Percentiles rank a stretch among this genome's conserved stretches.
These are phyloP conservation scores for Apodemus speciosus DNA, from an alignment of 2,113 vertebrate genomes.

Conservation along the genomic window DNA sequence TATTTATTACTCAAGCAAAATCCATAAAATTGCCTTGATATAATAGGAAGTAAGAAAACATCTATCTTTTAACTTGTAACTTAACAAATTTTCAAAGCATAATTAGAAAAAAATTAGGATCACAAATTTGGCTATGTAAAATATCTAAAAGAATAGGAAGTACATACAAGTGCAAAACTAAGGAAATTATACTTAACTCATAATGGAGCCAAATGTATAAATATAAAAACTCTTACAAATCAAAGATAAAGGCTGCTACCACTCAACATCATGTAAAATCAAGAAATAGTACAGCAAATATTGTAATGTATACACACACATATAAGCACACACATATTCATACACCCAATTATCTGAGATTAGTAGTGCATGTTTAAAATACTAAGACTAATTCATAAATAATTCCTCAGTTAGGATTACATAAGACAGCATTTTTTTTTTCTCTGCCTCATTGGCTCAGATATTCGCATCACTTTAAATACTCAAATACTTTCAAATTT, in stretches of 20 bases:
- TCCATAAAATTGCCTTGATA: background rate
- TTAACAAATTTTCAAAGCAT: background rate
- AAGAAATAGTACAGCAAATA: background rate
- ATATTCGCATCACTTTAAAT: background rate
- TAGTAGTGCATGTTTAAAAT: background rate
- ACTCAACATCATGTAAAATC: background rate
- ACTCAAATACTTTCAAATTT: background rate
- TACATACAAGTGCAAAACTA: background rate
- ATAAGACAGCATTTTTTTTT: background rate
- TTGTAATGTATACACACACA: background rate
- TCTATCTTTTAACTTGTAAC: background rate
- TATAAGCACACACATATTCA: background rate
- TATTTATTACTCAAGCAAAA: background rate
- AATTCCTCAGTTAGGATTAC: background rate
- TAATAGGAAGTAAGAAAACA: background rate
- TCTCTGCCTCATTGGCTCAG: background rate
- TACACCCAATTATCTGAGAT: no score
- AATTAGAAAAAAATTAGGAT: background rate
- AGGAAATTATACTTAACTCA: background rate
- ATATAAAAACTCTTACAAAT: background rate
- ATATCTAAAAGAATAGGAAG: background rate
- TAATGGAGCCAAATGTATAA: background rate
- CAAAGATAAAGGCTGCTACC: background rate
- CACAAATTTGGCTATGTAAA: background rate
- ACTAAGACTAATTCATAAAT: background rate